Conservation (phyloP, 2,113 vertebrate genomes). For the Chloropsis cyanopogon region DNA sequence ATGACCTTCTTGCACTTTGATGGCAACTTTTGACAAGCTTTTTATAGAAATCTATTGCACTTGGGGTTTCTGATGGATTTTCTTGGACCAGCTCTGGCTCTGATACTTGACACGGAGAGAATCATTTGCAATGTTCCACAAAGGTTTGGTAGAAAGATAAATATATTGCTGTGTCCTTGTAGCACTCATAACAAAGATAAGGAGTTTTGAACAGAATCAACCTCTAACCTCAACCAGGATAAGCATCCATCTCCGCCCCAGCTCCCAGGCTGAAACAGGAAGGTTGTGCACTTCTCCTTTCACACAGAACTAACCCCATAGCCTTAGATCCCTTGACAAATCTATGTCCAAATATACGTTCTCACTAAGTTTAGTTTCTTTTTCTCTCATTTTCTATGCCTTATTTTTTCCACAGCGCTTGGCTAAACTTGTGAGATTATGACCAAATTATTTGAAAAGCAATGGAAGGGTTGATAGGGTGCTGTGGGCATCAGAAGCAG, state of each 20-base stretch:
- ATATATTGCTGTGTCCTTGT: background rate
- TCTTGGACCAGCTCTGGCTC: background rate
- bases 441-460: background rate
- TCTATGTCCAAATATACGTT: rapidly evolving
- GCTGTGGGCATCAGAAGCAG: background rate
- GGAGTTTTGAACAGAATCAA: background rate
- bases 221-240: background rate
- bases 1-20: background rate
- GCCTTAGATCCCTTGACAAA: background rate
- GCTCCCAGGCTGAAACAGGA: background rate
- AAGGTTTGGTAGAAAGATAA: background rate
- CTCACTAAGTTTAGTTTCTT: background rate
- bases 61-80: background rate
- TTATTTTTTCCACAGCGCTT: background rate
- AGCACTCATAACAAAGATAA: background rate
- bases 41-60: background rate
- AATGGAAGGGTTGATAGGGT: rapidly evolving
- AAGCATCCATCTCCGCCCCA: background rate
- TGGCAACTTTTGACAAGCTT: background rate
- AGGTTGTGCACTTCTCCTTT: background rate
- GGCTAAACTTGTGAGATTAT: background rate
- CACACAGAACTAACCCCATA: background rate
- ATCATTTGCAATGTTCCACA: background rate
- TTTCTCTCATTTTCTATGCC: background rate
- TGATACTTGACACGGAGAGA: background rate